A percentile compares a stretch with the other conserved stretches of the same genome.
Evolutionary conservation across 2,113 vertebrate genomes (phyloP).

Genomic region (Notarius lentiginosus): DNA sequence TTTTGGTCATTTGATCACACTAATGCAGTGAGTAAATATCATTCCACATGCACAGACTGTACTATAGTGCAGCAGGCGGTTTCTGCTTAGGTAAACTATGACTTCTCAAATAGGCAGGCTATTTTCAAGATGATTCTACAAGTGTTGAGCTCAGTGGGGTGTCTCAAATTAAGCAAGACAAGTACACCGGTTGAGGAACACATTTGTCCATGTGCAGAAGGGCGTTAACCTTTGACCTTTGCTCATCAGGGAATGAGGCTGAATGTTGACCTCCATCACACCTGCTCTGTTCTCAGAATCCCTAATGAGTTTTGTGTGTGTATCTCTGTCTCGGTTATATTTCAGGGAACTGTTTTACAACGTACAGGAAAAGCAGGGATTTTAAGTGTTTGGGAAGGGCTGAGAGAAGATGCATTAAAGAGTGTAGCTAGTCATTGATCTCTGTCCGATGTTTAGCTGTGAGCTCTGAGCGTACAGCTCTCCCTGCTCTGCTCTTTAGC

Average conservation of each 20-base stretch:
- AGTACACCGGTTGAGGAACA: background rate
- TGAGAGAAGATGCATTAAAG: background rate
- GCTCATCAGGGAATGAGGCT: background rate
- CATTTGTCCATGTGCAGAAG: background rate
- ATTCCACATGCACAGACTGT: too few species aligned
- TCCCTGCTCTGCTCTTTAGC: constrained; percentile 54
- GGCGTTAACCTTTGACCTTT: constrained; percentile 17
- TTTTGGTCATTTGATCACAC: background rate
- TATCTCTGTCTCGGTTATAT: background rate
- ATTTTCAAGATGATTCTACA: background rate
- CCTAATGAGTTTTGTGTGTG: background rate
- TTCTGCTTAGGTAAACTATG: background rate
- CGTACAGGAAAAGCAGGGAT: background rate
- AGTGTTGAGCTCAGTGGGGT: background rate
- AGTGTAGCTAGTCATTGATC: constrained; percentile 1
- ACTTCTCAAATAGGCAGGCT: background rate
- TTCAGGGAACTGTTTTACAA: too few species aligned
- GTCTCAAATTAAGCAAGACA: background rate
- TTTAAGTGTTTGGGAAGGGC: background rate
- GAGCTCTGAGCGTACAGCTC: constrained; percentile 31
- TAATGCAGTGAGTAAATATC: background rate
- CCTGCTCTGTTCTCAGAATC: background rate
- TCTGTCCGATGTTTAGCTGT: constrained; percentile 5
- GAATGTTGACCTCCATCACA: background rate
- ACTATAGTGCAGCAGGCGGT: background rate